These are phyloP conservation scores for Drosophila diplacantha DNA, from an alignment of 2,888 invertebrate genomes.

Conservation along the genomic window DNA sequence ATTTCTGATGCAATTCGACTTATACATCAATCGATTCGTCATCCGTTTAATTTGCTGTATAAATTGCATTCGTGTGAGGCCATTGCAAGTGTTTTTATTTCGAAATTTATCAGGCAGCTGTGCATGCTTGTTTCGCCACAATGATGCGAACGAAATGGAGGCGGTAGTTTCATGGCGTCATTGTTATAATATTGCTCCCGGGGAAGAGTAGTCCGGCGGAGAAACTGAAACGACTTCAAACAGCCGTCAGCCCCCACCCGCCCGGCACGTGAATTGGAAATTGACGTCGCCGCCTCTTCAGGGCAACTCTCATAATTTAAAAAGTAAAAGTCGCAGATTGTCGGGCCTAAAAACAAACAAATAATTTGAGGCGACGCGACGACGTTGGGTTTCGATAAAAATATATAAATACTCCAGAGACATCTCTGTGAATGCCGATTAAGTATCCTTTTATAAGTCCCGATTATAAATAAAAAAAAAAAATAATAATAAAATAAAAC, in stretches of 20 bases:
- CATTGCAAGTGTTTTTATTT: constrained; percentile 13
- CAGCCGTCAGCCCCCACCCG: constrained; percentile 1
- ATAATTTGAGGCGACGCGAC: constrained; percentile 4
- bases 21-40: constrained; percentile 21
- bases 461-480: too few relatives aligned
- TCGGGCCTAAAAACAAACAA: constrained; percentile 11
- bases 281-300: constrained; percentile 13
- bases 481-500: too few relatives aligned
- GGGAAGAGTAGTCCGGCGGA: constrained; percentile 3
- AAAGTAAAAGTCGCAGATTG: constrained; percentile 33
- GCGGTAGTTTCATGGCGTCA: constrained; percentile 38
- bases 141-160: constrained; percentile 23
- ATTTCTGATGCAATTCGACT: constrained; percentile 2
- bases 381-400: background rate
- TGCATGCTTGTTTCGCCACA: constrained; percentile 27
- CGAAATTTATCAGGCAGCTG: constrained; percentile 35
- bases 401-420: background rate
- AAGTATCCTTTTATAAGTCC: constrained; percentile 5
- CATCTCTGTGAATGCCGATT: background rate
- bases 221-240: constrained; percentile 16
- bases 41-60: constrained; percentile 10
- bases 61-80: constrained; percentile 16
- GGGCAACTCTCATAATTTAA: constrained; percentile 34
- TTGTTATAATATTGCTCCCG: constrained; percentile 29
- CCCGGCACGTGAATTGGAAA: constrained; percentile 35